Evolutionary conservation across 1,140 invertebrate species (phyloP).

Genomic region (Diploscapter pachys): DNA sequence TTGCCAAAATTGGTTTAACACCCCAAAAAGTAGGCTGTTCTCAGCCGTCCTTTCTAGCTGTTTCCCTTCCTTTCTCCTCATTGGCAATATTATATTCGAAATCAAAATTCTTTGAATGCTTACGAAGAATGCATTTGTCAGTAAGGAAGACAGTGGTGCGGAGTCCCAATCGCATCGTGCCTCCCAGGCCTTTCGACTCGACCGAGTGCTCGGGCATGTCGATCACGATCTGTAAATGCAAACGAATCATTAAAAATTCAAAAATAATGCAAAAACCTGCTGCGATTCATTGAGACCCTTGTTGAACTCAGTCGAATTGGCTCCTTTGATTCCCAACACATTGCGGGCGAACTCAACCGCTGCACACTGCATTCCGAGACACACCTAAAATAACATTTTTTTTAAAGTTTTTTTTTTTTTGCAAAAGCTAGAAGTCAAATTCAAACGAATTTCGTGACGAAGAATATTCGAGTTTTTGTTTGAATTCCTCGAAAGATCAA

Average conservation of each 20-base stretch:
- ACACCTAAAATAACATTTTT: slow-evolving; percentile 67
- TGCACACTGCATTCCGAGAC: slow-evolving; percentile 90
- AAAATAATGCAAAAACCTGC: background rate
- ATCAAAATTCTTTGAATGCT: slow-evolving; percentile 29
- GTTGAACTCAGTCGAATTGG: slow-evolving; percentile 83
- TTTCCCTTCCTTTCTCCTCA: slow-evolving; percentile 1
- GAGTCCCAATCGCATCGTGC: slow-evolving; percentile 94
- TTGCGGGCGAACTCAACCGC: slow-evolving; percentile 93
- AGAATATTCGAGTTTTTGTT: too few relatives aligned
- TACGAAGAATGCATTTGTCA: slow-evolving; percentile 39
- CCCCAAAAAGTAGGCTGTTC: too few relatives aligned
- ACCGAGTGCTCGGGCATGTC: slow-evolving; percentile 99
- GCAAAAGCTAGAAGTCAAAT: slow-evolving; percentile 17
- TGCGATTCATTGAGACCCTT: slow-evolving; percentile 59
- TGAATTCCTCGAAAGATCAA: too few relatives aligned
- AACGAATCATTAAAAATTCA: slow-evolving; percentile 18
- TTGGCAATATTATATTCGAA: background rate
- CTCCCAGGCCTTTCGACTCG: slow-evolving; percentile 74
- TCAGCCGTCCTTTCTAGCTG: background rate
- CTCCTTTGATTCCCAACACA: slow-evolving; percentile 73
- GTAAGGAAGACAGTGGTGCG: slow-evolving; percentile 76
- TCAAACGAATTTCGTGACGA: background rate
- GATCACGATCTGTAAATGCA: slow-evolving; percentile 66
- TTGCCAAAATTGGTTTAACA: too few relatives aligned
- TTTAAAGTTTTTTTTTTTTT: too few relatives aligned